Base-by-base conservation (phyloP, 2,888 invertebrate genomes). In the Heliconius sara region DNA sequence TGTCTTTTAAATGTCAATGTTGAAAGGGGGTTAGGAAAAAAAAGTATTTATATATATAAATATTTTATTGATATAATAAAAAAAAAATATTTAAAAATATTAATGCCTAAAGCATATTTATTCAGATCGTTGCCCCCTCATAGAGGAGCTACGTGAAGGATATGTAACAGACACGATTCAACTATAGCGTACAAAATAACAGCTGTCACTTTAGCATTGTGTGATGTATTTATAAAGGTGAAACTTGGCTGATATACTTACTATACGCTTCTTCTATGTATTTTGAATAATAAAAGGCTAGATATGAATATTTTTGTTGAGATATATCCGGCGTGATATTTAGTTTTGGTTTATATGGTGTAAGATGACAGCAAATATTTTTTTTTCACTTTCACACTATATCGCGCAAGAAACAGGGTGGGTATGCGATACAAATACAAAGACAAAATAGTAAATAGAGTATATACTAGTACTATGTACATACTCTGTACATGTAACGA, bases 161-260 rank as follows among this genome's bases (percentile, higher is more conserved):
- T 34, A 47, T 4, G 47, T 77, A 70, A 47, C 74, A 65, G 68
- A 63, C 78, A 75, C 75, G 71, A 75, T 78, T 80, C 75, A 80
- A 80, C 75, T 43, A 70, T 67, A 60, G 47, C 39, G 68, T 47
- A 39, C 68, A 75, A 75, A 78, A 78, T 78, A 78, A 47, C 75
- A 79, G 68, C 79, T 79, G 79, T 60, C 52, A 60, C 79, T 68
- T 72, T 52, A 25, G 74, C 39, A 27, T 68, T 4, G 57, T n/a
- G 12, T 60, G 16, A 47, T 67, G 25, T 74, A 73, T 65, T 73
- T 60, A n/a, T 34, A 60, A 73, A 73, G 39, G 60, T 60, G 60
- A 73, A 34, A 39, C 16, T 47, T 70, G 70, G 43, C 25, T 70
- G 25, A 47, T 47, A 47, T 25, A n/a, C 30, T 30, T 2, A 2